Base-by-base conservation (phyloP, 2,888 invertebrate genomes). In the Drosophila infuscata region DNA sequence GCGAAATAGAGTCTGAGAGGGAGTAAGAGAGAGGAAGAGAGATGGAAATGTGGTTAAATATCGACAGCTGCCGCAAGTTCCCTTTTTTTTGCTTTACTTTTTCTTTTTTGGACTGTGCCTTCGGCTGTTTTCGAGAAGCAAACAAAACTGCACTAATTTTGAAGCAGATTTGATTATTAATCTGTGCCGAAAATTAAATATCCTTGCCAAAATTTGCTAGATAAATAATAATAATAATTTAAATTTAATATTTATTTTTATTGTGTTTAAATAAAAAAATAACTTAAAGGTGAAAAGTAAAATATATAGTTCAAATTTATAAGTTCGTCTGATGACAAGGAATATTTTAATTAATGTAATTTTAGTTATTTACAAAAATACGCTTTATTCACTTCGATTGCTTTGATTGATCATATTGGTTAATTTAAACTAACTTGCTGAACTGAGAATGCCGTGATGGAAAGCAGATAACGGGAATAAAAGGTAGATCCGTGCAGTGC, bases 81-180 rank as follows among this genome's bases (percentile, higher is more conserved):
- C 48, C 38, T 25, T 38, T 46, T 36, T 29, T 56, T 53, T 33
- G 69, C 68, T 54, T 54, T 15, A 46, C 8, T 46, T 46, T 9
- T 20, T 49, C 30, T 46, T 32, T 59, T 49, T 60, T 52, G 36
- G 58, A 25, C 33, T 48, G 46, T 38, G 36, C 46, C 43, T 41
- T 35, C 54, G 64, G 63, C 62, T 81, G 75, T 65, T 70, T 46
- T 82, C 70, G 68, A 82, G 65, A 81, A 69, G 59, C 74, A 70
- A 70, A 80, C 70, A 74, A 49, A 70, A 74, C 61, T 74, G 74
- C 78, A 81, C 69, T 66, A 49, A 57, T 43, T 69, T 38, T 7
- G 20, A 57, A 41, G 20, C 9, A 3, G 32, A 32, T 3, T 20
- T n/a, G 12, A 29, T 30, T 20, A 41, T 41, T 3, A 20, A 41